phyloP scores from a whole-genome alignment of 2,888 invertebrate genomes.

The Pedicia rivosa region DNA sequence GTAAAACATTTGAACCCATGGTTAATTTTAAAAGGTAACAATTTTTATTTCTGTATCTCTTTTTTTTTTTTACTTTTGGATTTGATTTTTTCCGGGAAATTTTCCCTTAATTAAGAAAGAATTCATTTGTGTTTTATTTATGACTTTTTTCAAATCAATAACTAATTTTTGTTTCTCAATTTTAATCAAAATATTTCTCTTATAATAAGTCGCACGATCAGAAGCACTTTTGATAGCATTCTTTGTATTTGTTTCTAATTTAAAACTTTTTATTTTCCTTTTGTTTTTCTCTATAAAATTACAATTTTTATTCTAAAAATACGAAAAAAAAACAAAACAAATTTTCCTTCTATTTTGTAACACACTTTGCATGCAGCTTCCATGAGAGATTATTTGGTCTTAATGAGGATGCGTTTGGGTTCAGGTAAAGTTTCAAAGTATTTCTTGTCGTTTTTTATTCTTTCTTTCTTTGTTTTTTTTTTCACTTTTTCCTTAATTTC shows the following conservation, averaged over 20 bases:
- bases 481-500: not conserved
- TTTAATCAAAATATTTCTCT: too few species aligned
- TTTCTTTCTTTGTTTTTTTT: too few species aligned
- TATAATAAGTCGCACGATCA: too few species aligned
- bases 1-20: constrained; percentile 1
- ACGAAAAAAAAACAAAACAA: constrained; percentile 11
- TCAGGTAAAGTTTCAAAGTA: constrained; percentile 36
- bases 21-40: constrained; percentile 11
- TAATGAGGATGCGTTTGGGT: constrained; percentile 59
- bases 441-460: constrained; percentile 3
- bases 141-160: not conserved
- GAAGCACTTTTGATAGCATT: too few species aligned
- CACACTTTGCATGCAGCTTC: constrained; percentile 56
- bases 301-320: too few species aligned
- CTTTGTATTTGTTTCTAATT: too few species aligned
- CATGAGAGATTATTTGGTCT: constrained; percentile 68
- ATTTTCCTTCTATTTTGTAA: too few species aligned
- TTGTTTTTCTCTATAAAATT: too few species aligned
- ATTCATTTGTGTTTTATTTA: not conserved
- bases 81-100: too few species aligned
- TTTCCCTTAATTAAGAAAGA: not conserved
- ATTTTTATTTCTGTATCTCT: not conserved
- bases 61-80: not conserved
- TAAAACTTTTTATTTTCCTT: too few species aligned
- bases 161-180: not conserved